A percentile compares a stretch with the other conserved stretches of the same genome.
phyloP scores from a whole-genome alignment of 2,888 invertebrate genomes.

The Sicus ferrugineus region DNA sequence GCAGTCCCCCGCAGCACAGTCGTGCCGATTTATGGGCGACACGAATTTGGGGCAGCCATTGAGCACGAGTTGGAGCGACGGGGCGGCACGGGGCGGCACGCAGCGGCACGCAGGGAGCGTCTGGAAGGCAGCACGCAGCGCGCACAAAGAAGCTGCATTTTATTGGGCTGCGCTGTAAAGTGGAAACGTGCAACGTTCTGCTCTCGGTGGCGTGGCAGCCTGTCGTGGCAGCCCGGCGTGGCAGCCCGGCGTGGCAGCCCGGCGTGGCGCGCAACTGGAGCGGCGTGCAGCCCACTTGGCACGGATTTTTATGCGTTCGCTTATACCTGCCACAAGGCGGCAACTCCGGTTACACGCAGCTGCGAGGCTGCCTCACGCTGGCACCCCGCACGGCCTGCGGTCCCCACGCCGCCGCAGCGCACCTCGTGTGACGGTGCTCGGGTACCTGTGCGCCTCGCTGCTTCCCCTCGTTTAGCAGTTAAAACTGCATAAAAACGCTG shows the following conservation, averaged over 20 bases:
- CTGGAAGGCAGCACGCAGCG: not conserved
- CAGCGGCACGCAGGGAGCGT: not conserved
- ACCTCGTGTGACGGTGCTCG: not conserved
- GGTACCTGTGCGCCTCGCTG: not conserved
- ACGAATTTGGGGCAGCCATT: slow-evolving; percentile 29
- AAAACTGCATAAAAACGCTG: not conserved
- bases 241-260: too few relatives aligned
- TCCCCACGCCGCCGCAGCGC: not conserved
- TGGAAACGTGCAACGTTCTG: not conserved
- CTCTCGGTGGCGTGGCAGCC: slow-evolving; percentile 7
- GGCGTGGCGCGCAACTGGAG: slow-evolving; percentile 9
- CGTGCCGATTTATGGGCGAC: slow-evolving; percentile 35
- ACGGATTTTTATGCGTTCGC: not conserved
- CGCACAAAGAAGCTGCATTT: slow-evolving; percentile 8
- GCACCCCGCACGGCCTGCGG: not conserved
- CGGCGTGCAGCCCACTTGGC: not conserved
- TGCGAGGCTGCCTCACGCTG: not conserved
- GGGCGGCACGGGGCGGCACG: not conserved
- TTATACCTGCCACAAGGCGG: slow-evolving; percentile 6
- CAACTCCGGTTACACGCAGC: not conserved
- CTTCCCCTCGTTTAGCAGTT: slow-evolving; percentile 3
- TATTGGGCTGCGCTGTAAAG: slow-evolving; percentile 15
- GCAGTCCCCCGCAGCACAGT: slow-evolving; percentile 15
- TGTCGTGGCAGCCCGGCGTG: too few relatives aligned
- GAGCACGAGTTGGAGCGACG: not conserved